A percentile compares a stretch with the other conserved stretches of the same genome.
Conservation (phyloP, 2,113 vertebrate species). For the Sarotherodon lohbergeri region DNA sequence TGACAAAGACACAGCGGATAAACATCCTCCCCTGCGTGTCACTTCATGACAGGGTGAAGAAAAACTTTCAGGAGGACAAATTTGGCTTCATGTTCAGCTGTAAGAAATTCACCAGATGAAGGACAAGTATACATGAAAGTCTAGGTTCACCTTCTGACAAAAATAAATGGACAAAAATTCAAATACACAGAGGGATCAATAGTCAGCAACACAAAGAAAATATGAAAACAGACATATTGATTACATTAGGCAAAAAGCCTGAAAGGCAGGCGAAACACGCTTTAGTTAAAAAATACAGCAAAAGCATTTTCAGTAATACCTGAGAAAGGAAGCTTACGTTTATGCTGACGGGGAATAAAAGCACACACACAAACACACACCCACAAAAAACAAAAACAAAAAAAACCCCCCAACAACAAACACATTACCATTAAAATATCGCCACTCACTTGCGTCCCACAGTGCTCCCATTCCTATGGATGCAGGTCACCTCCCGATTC, state of each 20-base stretch:
- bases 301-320: background rate
- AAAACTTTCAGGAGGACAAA: background rate
- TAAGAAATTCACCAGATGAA: background rate
- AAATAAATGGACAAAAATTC: background rate
- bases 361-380: background rate
- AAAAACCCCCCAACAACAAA: background rate
- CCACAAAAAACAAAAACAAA: background rate
- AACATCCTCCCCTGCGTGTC: slow-evolving; percentile 39
- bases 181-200: background rate
- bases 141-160: background rate
- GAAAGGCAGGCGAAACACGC: background rate
- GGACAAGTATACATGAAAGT: background rate
- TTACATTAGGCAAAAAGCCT: background rate
- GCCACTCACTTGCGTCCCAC: slow-evolving; percentile 79
- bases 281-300: background rate
- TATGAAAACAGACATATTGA: background rate
- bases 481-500: slow-evolving; percentile 84
- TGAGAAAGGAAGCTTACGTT: background rate
- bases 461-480: slow-evolving; percentile 84
- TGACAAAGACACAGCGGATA: slow-evolving; percentile 36
- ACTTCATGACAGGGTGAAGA: slow-evolving; percentile 20
- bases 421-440: background rate
- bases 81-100: background rate
- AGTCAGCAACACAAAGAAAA: background rate
- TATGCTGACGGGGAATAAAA: background rate